Evolutionary conservation across 2,888 invertebrate genomes (phyloP).

Genomic region (Agrochola lota): DNA sequence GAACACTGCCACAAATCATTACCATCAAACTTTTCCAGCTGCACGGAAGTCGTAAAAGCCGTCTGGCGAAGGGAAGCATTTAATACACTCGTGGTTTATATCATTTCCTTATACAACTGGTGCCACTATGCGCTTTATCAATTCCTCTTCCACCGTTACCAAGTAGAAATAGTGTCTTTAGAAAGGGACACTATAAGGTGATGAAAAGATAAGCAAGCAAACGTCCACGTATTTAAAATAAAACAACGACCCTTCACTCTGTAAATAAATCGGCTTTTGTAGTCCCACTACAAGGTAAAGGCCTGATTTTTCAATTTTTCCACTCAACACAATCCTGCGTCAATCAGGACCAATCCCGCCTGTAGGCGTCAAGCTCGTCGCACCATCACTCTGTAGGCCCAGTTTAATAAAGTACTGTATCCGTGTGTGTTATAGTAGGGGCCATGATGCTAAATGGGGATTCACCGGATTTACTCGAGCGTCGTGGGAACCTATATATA

Average conservation of each 20-base stretch:
- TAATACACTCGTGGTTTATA: conserved; percentile 12
- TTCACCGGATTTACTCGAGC: too few species aligned
- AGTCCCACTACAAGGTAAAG: background rate
- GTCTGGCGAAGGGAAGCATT: conserved; percentile 31
- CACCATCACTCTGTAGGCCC: background rate
- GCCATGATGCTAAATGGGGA: too few species aligned
- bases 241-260: background rate
- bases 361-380: background rate
- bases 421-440: too few species aligned
- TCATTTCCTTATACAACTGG: conserved; percentile 19
- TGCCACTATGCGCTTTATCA: background rate
- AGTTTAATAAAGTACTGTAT: background rate
- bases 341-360: background rate
- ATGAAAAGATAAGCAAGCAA: background rate
- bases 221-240: background rate
- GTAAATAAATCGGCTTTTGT: background rate
- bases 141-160: background rate
- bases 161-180: background rate
- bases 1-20: conserved; percentile 27
- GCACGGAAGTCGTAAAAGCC: conserved; percentile 35
- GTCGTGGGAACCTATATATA: too few species aligned
- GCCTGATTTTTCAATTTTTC: too few species aligned
- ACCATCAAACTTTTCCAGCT: conserved; percentile 21
- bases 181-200: background rate
- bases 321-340: background rate